Base-by-base conservation (phyloP, 2,797 vertebrate genomes). In the Acanthurus lineatus region DNA sequence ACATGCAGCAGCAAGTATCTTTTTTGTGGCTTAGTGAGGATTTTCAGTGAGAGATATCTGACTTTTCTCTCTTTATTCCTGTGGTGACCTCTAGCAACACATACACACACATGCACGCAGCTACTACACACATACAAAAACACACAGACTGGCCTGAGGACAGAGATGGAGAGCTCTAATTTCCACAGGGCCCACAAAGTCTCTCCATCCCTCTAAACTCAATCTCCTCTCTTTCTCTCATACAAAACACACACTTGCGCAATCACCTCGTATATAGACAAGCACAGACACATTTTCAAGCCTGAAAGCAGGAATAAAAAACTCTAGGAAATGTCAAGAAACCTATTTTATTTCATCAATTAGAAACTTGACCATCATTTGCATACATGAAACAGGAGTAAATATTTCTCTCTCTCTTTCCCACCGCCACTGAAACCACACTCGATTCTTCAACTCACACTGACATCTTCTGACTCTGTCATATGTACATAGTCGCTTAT, bases 141-240 rank as follows among this genome's bases (percentile, higher is more conserved):
- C 69, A 73, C 59, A 45, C 6, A 60, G 3, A 71, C 51, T 48
- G 64, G 73, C 82, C 80, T 42, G 57, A 82, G 85, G 92, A 93
- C 90, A 91, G 87, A 93, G 90, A 94, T 92, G 86, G 88, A 92
- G 87, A 88, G 86, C 73, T 89, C 80, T 88, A 86, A 93, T 94
- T 92, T 92, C 89, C 81, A 88, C 81, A 60, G 68, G 77, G 54
- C 78, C 79, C 60, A 74, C 72, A 85, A 78, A 77, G 77, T 81
- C 71, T 65, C 54, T 88, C 71, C 60, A 85, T 90, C 86, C 68
- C 69, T 84, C 67, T 49, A 73, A 81, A 73, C 79, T 86, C 85
- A 83, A 88, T 91, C 82, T 88, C 66, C 70, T 79, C 70, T 53
- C 48, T 80, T 73, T 81, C 60, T 71, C 53, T 56, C 64, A n/a